Evolutionary conservation across 2,113 vertebrate species (phyloP), one percentile per base, ranked within the genome.

Genomic region (Typhlomys cinereus): DNA sequence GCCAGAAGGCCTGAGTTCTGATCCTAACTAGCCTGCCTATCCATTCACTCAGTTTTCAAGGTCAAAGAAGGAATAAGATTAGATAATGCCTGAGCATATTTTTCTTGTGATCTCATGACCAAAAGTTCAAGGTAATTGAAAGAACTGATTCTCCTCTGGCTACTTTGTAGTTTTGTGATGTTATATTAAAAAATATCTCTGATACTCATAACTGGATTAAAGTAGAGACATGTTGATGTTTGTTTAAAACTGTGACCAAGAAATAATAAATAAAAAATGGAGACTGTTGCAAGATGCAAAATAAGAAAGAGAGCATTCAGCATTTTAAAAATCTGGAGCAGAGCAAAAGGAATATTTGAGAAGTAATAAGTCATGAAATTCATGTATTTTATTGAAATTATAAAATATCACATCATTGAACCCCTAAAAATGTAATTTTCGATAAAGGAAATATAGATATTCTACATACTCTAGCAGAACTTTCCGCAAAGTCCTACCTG

Each of bases 51-150:
- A 64, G 18, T 71, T 85, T 85, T 88, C 25, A 96, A 84, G 12
- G 64, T 75, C 41, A 67, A 44, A 31, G 13, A 61, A 44, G 15
- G 9, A n/a, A 57, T 12, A 83, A 15, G 27, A 52, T 59, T 57
- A n/a, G 48, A 74, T 44, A 64, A 74, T 61, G 9, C 25, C 14
- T 36, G 52, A 21, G 11, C 2, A 57, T 14, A 64, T 7, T 54
- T n/a, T 34, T 83, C 41, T 44, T 67, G 17, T 59, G 69, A 61
- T 52, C 70, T 18, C 20, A 11, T 17, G 12, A 14, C 2, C 67
- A 89, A 75, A 48, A 90, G 70, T 62, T 11, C 80, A 83, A 92
- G 29, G 39, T 87, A 94, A 74, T n/a, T 88, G 4, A 50, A 13
- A 23, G 14, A 23, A 6, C 31, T 59, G 74, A 88, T 4, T 5